phyloP scores from a whole-genome alignment of 2,888 invertebrate species.

The Morinoia aosen region DNA sequence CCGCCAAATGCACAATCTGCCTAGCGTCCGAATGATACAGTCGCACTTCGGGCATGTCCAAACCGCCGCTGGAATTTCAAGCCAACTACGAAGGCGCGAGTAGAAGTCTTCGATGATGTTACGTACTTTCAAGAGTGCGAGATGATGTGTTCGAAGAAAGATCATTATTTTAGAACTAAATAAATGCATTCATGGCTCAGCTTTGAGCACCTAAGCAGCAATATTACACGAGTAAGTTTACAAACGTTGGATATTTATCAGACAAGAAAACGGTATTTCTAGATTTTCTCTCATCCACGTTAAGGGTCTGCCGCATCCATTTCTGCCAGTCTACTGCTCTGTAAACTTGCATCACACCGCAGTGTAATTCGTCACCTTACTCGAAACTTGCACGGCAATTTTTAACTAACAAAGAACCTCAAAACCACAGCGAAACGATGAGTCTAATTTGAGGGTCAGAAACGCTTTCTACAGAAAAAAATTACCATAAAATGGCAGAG shows the following conservation, averaged over 20 bases:
- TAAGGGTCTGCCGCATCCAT: background rate
- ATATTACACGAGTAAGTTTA: background rate
- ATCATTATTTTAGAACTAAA: background rate
- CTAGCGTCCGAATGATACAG: background rate
- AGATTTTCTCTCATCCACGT: background rate
- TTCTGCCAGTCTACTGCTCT: background rate
- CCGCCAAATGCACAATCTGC: background rate
- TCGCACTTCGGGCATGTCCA: background rate
- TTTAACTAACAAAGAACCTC: conserved; percentile 47
- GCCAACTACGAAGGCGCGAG: background rate
- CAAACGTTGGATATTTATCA: background rate
- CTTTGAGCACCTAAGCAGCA: background rate
- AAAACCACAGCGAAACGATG: conserved; percentile 50
- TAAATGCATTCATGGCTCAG: background rate
- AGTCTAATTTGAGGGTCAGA: conserved; percentile 44
- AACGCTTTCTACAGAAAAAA: conserved; percentile 36
- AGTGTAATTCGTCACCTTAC: conserved; percentile 24
- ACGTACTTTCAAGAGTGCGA: background rate
- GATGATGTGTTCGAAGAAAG: background rate
- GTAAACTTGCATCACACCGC: background rate
- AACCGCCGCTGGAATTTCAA: background rate
- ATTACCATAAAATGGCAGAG: conserved; percentile 28
- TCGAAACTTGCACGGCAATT: conserved; percentile 44
- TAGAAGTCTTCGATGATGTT: background rate
- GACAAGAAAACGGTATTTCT: background rate